Base-by-base conservation (phyloP, 2,797 vertebrate species). In the Sylvilagus floridanus region DNA sequence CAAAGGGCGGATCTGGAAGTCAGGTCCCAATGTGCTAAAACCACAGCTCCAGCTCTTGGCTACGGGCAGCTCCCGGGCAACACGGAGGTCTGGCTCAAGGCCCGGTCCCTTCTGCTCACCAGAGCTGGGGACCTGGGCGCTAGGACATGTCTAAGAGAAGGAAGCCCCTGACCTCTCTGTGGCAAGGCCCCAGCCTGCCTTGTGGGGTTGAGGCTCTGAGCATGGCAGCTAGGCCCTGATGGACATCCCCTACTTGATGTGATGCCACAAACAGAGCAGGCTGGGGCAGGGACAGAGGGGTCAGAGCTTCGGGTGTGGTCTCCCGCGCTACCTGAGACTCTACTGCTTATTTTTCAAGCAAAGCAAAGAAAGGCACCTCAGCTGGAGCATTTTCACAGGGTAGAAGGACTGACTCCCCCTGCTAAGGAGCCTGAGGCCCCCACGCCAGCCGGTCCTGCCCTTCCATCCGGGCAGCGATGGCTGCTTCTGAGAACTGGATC, bases 401-500 rank as follows among this genome's bases (percentile, higher is more conserved):
- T 57, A 47, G 54, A 83, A 50, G n/a, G 79, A 68, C 47, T 60
- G 16, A 68, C 76, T 88, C 62, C 60, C 66, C 24, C n/a, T 17
- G 66, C 66, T 16, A 12, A 63, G 66, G 47, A 84, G 75, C 57
- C 62, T 66, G 22, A 9, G 7, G 77, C 26, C 37, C 62, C 60
- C 47, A 65, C 17, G 32, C n/a, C 62, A 50, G 2, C 0, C 2
- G 63, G 88, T 50, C 84, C n/a, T 84, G 69, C 82, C 82, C 32
- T 57, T 16, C 57, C 92, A 87, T 50, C 92, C 84, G 68, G 66
- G 75, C 66, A 69, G 91, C 54, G 84, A 13, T 1, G 0, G 63
- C 63, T 88, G 71, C 95, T 92, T 91, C 91, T 93, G 68, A 57
- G 93, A 95, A 95, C 1, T 62, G 62, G 93, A 94, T 96, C 94